These are phyloP conservation scores for Halcyon leucocephala DNA, from an alignment of 2,797 vertebrate genomes.

Conservation along the genomic window DNA sequence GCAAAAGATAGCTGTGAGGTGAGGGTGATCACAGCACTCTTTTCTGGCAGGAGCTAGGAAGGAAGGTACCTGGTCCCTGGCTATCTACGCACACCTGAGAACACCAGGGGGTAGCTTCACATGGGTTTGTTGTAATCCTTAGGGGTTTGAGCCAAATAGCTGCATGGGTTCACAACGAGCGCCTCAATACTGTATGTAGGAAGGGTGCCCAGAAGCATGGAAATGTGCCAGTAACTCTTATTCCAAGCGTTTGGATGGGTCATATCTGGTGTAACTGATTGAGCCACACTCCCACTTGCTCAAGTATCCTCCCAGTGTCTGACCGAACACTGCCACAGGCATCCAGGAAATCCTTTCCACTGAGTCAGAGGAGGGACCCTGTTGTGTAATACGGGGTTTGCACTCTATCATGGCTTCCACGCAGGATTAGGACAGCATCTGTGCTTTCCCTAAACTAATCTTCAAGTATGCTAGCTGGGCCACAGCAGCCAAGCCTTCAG, in stretches of 20 bases:
- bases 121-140: neutral
- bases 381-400: neutral
- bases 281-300: neutral
- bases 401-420: neutral
- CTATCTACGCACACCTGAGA: neutral
- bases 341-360: conserved; percentile 21
- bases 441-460: neutral
- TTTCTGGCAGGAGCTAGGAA: neutral
- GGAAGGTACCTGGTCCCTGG: neutral
- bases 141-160: neutral
- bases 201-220: neutral
- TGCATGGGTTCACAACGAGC: neutral
- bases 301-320: neutral
- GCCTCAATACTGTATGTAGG: neutral
- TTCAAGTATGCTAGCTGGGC: neutral
- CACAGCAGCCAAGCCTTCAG: neutral
- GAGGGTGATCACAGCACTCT: rapidly evolving
- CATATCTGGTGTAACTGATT: neutral
- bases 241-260: neutral
- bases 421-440: neutral
- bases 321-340: neutral
- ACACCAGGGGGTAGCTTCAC: rapidly evolving
- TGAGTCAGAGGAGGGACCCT: neutral
- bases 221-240: neutral
- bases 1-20: neutral